Base-by-base conservation (phyloP, 2,113 vertebrate genomes). In the Marcusenius ussheri region DNA sequence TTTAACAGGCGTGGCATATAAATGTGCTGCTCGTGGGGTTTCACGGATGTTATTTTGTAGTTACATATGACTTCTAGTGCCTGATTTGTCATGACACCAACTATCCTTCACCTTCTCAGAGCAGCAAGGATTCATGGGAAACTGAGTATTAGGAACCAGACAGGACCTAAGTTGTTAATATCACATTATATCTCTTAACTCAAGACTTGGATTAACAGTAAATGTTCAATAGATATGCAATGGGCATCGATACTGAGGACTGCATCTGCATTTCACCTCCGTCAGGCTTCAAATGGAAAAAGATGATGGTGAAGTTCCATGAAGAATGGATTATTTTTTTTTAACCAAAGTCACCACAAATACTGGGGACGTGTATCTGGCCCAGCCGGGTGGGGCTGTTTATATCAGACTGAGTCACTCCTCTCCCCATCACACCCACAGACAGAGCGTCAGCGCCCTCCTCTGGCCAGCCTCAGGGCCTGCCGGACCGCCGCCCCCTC, bases 401-500 rank as follows among this genome's bases (percentile, higher is more conserved):
- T 21, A 47, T 3, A 46, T 46, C 10, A 5, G 39, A n/a, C 21
- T 24, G 42, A 46, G 83, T 46, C 45, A n/a, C 17, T 46, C 19
- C 7, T 46, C 42, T 83, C 1, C 80, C 35, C 42, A 39, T 83
- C 80, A 47, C 83, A 10, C 6, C 45, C 7, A 1, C 42, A 84
- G 21, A 46, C 42, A 5, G 83, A 24, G 42, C 2, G 8, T 84
- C 19, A 47, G 19, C 17, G 45, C 83, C 39, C 21, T 47, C 83
- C 1, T 2, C 39, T 84, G 83, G 42, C 42, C 45, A 47, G 80
- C 80, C 39, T n/a, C 3, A 21, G 3, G 39, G 45, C 45, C 45
- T 46, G 83, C 19, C 1, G 5, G 35, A 80, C 35, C 4, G 21
- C 21, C 21, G 31, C 91, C 94, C 91, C 99, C 98, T 19, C 5